Base-by-base conservation (phyloP, 1,140 invertebrate genomes). In the Lucilia sericata region DNA sequence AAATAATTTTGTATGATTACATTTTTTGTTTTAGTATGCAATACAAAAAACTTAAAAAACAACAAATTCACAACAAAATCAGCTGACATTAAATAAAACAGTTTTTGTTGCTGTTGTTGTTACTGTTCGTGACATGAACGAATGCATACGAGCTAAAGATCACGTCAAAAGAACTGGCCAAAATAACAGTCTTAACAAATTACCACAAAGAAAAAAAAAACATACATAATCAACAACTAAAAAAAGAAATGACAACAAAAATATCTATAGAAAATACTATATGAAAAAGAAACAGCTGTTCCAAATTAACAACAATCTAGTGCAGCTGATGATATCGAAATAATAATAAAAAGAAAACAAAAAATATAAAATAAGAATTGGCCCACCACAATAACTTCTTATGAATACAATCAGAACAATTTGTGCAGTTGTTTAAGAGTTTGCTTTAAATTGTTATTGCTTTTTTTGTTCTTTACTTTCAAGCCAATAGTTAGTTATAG, bases 111-210 rank as follows among this genome's bases (percentile, higher is more conserved):
- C n/a, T n/a, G 14, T 60, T 60, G n/a, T 8, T 17, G 55, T 60
- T 60, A 2, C 13, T 60, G 14, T 60, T 60, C 55, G 14, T n/a
- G 8, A n/a, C n/a, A 60, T 60, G 2, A 14, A n/a, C 55, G 55
- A 70, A 21, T 70, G 19, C 65, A 70, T 60, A 60, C 55, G 55
- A 60, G 65, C 65, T 12, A 70, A 25, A 70, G 65, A 70, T 70
- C 65, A 70, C 65, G 65, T 70, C 4, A 21, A 70, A 70, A 70
- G 55, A 60, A 60, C 55, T 14, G 55, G 14, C 55, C n/a, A 21
- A 70, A 70, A 70, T 21, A 70, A 70, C 65, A 21, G 55, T n/a
- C n/a, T n/a, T n/a, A 60, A 60, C 4, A 60, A 1, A 60, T 30
- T 30, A 30, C 25, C 25, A 30, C 25, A 60, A 60, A 60, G 14